Percentiles rank a stretch among this genome's conserved stretches.
These are phyloP conservation scores for Myxocyprinus asiaticus DNA, from an alignment of 2,113 vertebrate genomes.

Conservation along the genomic window DNA sequence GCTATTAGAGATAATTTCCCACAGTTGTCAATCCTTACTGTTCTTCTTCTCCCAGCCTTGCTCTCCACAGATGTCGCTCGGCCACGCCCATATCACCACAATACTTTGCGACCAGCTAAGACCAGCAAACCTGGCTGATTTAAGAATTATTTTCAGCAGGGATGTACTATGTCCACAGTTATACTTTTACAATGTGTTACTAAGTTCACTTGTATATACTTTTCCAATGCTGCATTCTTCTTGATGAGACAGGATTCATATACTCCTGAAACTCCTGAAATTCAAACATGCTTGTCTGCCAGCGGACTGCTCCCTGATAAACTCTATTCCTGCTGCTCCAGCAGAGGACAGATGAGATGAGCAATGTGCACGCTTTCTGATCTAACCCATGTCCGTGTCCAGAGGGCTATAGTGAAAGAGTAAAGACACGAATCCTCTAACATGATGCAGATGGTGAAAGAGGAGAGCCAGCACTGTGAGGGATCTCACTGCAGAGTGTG, in stretches of 20 bases:
- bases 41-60: too few relatives aligned
- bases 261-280: neutral
- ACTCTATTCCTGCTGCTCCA: conserved; percentile 6
- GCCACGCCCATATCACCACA: too few relatives aligned
- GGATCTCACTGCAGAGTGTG: conserved; percentile 46
- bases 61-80: too few relatives aligned
- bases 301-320: neutral
- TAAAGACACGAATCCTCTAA: conserved; percentile 47
- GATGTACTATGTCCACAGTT: neutral
- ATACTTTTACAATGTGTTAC: neutral
- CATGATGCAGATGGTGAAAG: conserved; percentile 48
- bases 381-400: conserved; percentile 39
- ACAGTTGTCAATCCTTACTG: too few relatives aligned
- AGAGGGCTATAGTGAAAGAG: conserved; percentile 27
- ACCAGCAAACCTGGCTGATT: too few relatives aligned
- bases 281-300: neutral
- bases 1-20: too few relatives aligned
- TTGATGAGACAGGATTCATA: neutral
- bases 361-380: conserved; percentile 39
- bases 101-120: too few relatives aligned
- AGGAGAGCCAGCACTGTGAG: conserved; percentile 37
- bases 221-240: neutral
- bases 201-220: neutral
- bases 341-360: conserved; percentile 35
- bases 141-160: too few relatives aligned